Evolutionary conservation across 1,140 invertebrate genomes (phyloP).

Genomic region (Dreissena rostriformis): DNA sequence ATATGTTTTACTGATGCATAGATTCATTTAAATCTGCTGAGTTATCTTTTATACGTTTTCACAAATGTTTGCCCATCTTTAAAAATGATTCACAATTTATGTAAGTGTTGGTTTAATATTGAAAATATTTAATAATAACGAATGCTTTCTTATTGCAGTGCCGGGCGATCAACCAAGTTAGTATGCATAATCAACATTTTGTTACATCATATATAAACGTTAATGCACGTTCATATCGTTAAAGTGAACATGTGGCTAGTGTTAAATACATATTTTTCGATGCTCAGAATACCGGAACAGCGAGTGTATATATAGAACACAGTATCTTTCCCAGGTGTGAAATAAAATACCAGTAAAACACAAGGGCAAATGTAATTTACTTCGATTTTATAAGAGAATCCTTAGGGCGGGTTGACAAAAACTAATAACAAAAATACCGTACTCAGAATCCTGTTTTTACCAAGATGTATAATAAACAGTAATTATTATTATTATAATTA

Average conservation of each 20-base stretch:
- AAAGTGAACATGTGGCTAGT: neutral
- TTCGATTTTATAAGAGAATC: neutral
- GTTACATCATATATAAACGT: neutral
- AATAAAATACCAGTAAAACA: neutral
- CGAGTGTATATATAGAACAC: neutral
- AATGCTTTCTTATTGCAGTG: neutral
- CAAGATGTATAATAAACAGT: neutral
- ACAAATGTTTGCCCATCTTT: neutral
- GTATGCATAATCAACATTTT: neutral
- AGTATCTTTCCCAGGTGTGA: neutral
- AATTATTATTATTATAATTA: neutral
- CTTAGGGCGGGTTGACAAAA: neutral
- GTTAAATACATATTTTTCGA: too few relatives aligned
- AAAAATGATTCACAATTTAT: too few relatives aligned
- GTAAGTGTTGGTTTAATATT: too few relatives aligned
- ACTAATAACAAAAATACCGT: neutral
- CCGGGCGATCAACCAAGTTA: constrained; percentile 39
- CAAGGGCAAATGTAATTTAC: neutral
- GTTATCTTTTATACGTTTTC: constrained; percentile 5
- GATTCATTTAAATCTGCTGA: neutral
- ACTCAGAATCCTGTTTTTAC: neutral
- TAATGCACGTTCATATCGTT: neutral
- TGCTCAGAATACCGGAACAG: neutral
- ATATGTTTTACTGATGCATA: neutral
- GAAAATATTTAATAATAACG: too few relatives aligned